Conservation (phyloP, 2,797 vertebrate genomes). For the Lindbergichthys nudifrons region DNA sequence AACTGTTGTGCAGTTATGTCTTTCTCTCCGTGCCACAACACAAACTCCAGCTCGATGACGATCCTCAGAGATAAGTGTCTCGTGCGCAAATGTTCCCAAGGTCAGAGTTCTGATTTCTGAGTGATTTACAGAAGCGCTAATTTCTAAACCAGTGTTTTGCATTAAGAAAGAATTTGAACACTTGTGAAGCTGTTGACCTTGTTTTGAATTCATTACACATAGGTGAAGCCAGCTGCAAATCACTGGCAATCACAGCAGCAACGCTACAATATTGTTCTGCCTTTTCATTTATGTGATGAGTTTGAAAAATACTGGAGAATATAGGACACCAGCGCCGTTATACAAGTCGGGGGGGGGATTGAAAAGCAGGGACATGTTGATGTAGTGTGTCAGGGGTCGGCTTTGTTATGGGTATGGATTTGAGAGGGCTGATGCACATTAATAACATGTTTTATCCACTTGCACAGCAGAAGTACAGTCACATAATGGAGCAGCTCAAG, state of each 20-base stretch:
- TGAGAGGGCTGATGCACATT: conserved; percentile 58
- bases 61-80: conserved; percentile 43
- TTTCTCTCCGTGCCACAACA: conserved; percentile 33
- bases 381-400: conserved; percentile 46
- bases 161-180: not conserved
- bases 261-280: not conserved
- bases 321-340: not conserved
- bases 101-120: conserved; percentile 55
- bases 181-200: conserved; percentile 23
- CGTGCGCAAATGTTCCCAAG: conserved; percentile 20
- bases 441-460: conserved; percentile 68
- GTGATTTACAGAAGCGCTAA: conserved; percentile 41
- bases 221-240: conserved; percentile 8
- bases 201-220: conserved; percentile 13
- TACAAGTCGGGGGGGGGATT: not conserved
- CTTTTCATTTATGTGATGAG: not conserved
- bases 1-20: conserved; percentile 51
- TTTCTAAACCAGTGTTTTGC: conserved; percentile 39
- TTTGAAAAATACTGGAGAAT: conserved; percentile 3
- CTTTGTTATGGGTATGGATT: conserved; percentile 54
- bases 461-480: conserved; percentile 37
- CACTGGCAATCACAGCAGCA: not conserved
- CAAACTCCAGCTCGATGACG: conserved; percentile 30
- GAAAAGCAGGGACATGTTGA: conserved; percentile 29
- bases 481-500: conserved; percentile 62